phyloP scores from a whole-genome alignment of 23 tunicate species.

The Ciona savignyi region DNA sequence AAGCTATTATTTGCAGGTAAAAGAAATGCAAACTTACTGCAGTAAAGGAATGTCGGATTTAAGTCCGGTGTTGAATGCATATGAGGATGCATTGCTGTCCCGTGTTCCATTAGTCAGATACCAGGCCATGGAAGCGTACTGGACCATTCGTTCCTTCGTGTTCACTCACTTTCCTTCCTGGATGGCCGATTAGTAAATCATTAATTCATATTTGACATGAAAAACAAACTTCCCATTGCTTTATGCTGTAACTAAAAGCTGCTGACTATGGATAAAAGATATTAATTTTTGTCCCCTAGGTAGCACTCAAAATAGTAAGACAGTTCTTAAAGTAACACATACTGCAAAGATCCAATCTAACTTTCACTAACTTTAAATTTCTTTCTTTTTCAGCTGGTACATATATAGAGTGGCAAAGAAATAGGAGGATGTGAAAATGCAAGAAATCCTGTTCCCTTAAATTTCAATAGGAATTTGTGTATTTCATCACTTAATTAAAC shows the following conservation, averaged over 20 bases:
- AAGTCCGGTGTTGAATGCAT: constrained; percentile 76
- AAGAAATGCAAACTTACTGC: constrained; percentile 68
- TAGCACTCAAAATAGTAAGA: too few species aligned
- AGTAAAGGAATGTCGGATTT: constrained; percentile 70
- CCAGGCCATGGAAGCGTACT: constrained; percentile 84
- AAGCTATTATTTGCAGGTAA: constrained; percentile 28
- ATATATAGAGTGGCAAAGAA: constrained; percentile 9
- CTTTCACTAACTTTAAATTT: background rate
- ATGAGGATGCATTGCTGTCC: constrained; percentile 86
- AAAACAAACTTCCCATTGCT: background rate
- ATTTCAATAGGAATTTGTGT: too few species aligned
- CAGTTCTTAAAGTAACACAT: too few species aligned
- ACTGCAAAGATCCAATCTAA: too few species aligned
- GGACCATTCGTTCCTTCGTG: constrained; percentile 72
- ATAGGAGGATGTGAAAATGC: too few species aligned
- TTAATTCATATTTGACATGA: background rate
- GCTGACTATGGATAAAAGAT: too few species aligned
- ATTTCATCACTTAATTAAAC: too few species aligned
- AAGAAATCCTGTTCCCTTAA: too few species aligned
- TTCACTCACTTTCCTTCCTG: constrained; percentile 77
- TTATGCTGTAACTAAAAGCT: background rate
- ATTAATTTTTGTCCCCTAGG: too few species aligned
- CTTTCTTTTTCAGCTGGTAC: constrained; percentile 12
- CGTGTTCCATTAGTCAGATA: constrained; percentile 59
- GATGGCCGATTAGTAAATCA: constrained; percentile 83